Evolutionary conservation across 1,140 invertebrate species (phyloP).

Genomic region (Apis florea): DNA sequence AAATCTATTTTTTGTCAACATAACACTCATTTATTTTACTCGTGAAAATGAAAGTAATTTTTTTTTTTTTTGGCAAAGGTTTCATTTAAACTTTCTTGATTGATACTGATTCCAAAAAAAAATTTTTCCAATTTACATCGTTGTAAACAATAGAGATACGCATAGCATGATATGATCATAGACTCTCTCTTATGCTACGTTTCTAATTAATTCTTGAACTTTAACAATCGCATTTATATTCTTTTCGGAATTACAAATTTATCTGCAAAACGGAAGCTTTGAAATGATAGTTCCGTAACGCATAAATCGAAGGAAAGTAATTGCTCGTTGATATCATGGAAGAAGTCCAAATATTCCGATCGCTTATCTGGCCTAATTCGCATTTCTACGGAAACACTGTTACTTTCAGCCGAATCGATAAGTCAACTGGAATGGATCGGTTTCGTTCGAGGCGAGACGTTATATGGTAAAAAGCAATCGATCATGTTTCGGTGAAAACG

Average conservation of each 20-base stretch:
- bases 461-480: slow-evolving; percentile 4
- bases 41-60: no score
- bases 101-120: no score
- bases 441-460: slow-evolving; percentile 1
- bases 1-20: background rate
- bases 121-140: no score
- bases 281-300: background rate
- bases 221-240: no score
- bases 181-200: no score
- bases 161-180: no score
- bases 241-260: background rate
- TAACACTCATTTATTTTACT: background rate
- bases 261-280: background rate
- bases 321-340: background rate
- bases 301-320: background rate
- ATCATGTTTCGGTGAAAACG: background rate
- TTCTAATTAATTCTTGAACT: no score
- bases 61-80: no score
- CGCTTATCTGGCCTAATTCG: slow-evolving; percentile 1
- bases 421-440: slow-evolving; percentile 8
- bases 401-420: slow-evolving; percentile 5
- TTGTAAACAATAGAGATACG: no score
- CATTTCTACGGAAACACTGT: background rate
- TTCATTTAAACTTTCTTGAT: no score
- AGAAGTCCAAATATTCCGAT: background rate